Base-by-base conservation (phyloP, 2,797 vertebrate genomes). In the Periophthalmus magnuspinnatus region DNA sequence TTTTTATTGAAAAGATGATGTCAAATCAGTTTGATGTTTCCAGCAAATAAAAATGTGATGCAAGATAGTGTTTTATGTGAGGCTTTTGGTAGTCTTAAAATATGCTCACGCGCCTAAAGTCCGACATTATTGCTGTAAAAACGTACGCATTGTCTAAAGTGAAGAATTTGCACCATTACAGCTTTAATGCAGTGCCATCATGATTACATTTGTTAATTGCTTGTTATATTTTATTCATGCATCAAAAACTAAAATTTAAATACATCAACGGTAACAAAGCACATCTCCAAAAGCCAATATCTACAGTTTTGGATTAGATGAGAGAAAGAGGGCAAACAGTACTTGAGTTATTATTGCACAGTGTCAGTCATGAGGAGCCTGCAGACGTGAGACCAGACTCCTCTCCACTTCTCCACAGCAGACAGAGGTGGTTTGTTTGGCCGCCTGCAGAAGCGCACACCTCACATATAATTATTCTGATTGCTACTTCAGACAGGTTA, bases 401-500 rank as follows among this genome's bases (percentile, higher is more conserved):
- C 14, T 60, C 57, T 71, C 52, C 68, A 78, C 66, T 74, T 70
- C 66, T 59, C 65, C 28, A 66, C 34, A 52, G 22, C 28, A 68
- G 28, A 56, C 33, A 8, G 5, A 21, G 41, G 11, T 50, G 36
- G 33, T 69, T 78, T 80, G 69, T 75, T 71, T 69, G 61, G 59
- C 33, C 69, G 62, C 71, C 65, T 65, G 55, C 32, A 60, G 73
- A 72, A 34, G 60, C 54, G 61, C 69, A 50, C 7, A 48, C 47
- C 67, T 52, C 69, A 69, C 61, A 71, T 68, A 36, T 72, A 79
- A 79, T 86, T 73, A 78, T 73, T 69, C 57, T 77, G 67, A 80
- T 81, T 66, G 68, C 66, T 60, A 14, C 70, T 71, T 60, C 48
- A 50, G 58, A 73, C 14, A 60, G 67, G 79, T 60, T 76, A 65